Percentiles rank a stretch among this genome's conserved stretches.
Evolutionary conservation across 2,113 vertebrate species (phyloP).

Genomic region (Argyrosomus japonicus): DNA sequence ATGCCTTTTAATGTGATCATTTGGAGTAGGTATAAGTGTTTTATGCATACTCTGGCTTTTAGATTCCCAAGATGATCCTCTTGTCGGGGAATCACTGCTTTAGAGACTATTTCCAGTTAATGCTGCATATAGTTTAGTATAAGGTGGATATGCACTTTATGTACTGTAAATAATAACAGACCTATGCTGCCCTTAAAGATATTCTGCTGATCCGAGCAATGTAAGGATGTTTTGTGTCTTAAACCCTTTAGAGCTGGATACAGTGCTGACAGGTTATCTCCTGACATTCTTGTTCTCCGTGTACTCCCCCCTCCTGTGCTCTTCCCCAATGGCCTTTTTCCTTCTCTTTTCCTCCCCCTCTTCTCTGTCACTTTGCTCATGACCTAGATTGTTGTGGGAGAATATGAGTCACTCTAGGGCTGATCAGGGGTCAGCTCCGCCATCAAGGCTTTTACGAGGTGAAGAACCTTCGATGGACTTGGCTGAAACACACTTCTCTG

Average conservation of each 20-base stretch:
- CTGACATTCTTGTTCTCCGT: not conserved
- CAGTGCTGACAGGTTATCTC: not conserved
- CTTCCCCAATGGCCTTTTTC: not conserved
- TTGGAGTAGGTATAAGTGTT: not conserved
- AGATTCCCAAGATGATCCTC: not conserved
- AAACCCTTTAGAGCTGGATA: not conserved
- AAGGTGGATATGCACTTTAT: not conserved
- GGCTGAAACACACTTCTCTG: slow-evolving; percentile 12
- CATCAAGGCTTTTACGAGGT: slow-evolving; percentile 54
- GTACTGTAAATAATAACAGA: not conserved
- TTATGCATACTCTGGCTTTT: not conserved
- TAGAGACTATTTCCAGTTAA: not conserved
- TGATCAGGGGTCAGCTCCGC: slow-evolving; percentile 24
- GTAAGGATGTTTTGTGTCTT: not conserved
- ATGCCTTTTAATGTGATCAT: not conserved
- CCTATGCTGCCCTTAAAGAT: not conserved
- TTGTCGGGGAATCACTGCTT: too few relatives aligned
- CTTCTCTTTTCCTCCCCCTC: not conserved
- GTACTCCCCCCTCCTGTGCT: not conserved
- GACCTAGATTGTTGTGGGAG: slow-evolving; percentile 36
- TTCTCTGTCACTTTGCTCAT: slow-evolving; percentile 4
- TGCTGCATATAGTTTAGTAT: not conserved
- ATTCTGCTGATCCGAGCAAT: not conserved
- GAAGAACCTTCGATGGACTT: slow-evolving; percentile 13
- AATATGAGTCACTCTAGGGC: slow-evolving; percentile 31